Base-by-base conservation (phyloP, 2,113 vertebrate genomes). In the Periophthalmodon schlosseri region DNA sequence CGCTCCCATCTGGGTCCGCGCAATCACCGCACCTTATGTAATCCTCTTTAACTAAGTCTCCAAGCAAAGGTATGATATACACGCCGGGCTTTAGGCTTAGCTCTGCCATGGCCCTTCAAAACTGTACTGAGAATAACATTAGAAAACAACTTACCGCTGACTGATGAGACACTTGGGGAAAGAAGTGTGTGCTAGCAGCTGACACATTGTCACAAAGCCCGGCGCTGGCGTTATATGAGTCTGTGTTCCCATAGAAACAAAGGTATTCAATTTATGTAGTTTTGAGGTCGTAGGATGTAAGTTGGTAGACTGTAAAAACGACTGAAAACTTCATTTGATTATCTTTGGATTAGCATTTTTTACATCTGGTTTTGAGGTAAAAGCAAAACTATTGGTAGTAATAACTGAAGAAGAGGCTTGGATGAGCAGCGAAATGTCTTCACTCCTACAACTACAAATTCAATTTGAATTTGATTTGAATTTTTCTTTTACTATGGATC, bases 1-100 rank as follows among this genome's bases (percentile, higher is more conserved):
- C 81, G 71, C 73, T 79, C 71, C 86, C 84, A 88, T 89, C 87
- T 91, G 87, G 86, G 67, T 60, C 70, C 20, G 20, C 67, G 72
- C 77, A 82, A 70, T 80, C 73, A 77, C 65, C 57, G 66, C 23
- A 69, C 65, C 50, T 64, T 54, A 65, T 79, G 54, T 72, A 69
- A 87, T 74, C 63, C 58, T 81, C 11, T 72, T 14, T 76, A 57
- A 70, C 74, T 73, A 67, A 39, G 56, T 72, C 63, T 34, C 28
- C 47, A 49, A 70, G 61, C 56, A 11, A 9, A 52, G 52, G 66
- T 46, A 36, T 71, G 72, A 13, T 47, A 24, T 24, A 46, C 36
- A 67, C 15, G 24, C 44, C 33, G 21, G 54, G 44, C 23, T 73
- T 74, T 77, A 15, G 36, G 20, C 60, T 54, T 68, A 50, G 33